Base-by-base conservation (phyloP, 2,888 invertebrate genomes). In the Archips xylosteana region DNA sequence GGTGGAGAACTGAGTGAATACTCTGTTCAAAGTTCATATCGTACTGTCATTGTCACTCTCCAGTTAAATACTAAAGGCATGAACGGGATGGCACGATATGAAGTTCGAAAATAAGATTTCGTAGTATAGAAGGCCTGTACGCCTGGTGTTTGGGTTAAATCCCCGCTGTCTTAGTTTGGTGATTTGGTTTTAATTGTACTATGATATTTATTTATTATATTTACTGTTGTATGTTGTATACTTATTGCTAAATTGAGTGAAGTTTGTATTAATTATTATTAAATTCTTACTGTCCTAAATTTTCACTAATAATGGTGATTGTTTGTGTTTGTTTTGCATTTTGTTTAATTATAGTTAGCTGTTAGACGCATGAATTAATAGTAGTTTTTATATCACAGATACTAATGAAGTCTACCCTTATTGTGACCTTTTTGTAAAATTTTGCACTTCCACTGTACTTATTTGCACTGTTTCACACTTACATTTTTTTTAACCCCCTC, bases 401-500 rank as follows among this genome's bases (percentile, higher is more conserved):
- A 13, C 39, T n/a, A n/a, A n/a, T n/a, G n/a, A n/a, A n/a, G n/a
- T n/a, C n/a, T n/a, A n/a, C n/a, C n/a, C n/a, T n/a, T n/a, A n/a
- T n/a, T n/a, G n/a, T n/a, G n/a, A 0, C n/a, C 6, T 2, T 51
- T 10, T 23, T 57, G 32, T 57, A 57, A 13, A 49, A 54, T 64
- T 13, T 47, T 64, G 36, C 67, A 68, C 34, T 70, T 54, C 57
- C 54, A 75, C 74, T 74, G 69, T 79, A 62, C 23, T 74, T 76
- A 63, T 69, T 76, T 78, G 74, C 75, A 76, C 77, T 77, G 76
- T 76, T 69, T 79, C 77, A 71, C 72, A 71, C 73, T 77, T 76
- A 49, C 76, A 68, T 79, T 74, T 81, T 83, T 85, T 85, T 82
- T 84, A 87, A 85, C 86, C 85, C 80, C 83, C 88, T 80, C 76